Conservation (phyloP, 1,140 invertebrate genomes). For the Colletes gigas region DNA sequence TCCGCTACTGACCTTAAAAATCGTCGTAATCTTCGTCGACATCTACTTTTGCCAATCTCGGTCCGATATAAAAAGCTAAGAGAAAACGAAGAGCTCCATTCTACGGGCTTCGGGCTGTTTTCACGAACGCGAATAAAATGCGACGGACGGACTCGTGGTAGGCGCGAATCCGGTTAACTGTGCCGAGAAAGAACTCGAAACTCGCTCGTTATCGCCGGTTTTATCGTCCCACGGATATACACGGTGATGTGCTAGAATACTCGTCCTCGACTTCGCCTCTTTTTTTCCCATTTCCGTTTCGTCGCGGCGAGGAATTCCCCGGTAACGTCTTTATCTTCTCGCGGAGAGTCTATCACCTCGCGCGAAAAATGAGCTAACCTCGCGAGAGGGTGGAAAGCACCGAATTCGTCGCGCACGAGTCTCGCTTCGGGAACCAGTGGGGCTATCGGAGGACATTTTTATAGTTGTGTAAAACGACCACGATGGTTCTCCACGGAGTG, state of each 20-base stretch:
- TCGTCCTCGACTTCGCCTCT: background rate
- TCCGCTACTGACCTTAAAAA: slow-evolving; percentile 64
- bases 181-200: slow-evolving; percentile 4
- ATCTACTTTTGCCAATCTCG: background rate
- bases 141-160: slow-evolving; percentile 1
- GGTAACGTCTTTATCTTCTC: background rate
- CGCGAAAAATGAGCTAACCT: slow-evolving; percentile 46
- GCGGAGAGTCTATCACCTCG: background rate
- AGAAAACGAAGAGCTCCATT: background rate
- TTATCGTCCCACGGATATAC: background rate
- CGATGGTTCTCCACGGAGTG: slow-evolving; percentile 79
- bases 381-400: slow-evolving; percentile 44
- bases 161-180: slow-evolving; percentile 4
- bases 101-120: background rate
- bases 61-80: background rate
- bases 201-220: background rate
- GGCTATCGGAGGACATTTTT: slow-evolving; percentile 60
- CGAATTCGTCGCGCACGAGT: slow-evolving; percentile 49
- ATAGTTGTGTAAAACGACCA: slow-evolving; percentile 62
- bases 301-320: background rate
- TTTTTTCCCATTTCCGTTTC: slow-evolving; percentile 24
- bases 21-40: slow-evolving; percentile 38
- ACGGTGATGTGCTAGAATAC: slow-evolving; percentile 24
- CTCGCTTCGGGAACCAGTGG: slow-evolving; percentile 50
- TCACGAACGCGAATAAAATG: background rate